A percentile compares a stretch with the other conserved stretches of the same genome.
phyloP scores from a whole-genome alignment of 2,113 vertebrate species.

The Clarias gariepinus region DNA sequence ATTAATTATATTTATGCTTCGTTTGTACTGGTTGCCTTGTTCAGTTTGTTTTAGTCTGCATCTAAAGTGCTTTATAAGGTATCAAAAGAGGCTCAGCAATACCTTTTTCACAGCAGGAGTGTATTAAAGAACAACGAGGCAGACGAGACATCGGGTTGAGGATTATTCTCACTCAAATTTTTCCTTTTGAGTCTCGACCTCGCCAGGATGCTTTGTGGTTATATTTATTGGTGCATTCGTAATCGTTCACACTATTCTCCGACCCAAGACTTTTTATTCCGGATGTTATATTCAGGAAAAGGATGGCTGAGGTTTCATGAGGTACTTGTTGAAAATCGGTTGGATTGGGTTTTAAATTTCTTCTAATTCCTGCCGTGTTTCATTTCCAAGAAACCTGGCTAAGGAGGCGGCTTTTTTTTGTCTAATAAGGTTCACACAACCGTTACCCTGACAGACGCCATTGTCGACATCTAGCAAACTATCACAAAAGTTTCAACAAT shows the following conservation, averaged over 20 bases:
- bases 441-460: background rate
- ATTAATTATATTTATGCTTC: slow-evolving; percentile 47
- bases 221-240: slow-evolving; percentile 38
- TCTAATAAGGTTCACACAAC: background rate
- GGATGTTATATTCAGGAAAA: background rate
- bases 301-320: background rate
- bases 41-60: slow-evolving; percentile 35
- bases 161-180: background rate
- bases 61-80: slow-evolving; percentile 48
- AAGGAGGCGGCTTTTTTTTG: background rate
- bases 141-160: slow-evolving; percentile 16
- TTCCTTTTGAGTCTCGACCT: background rate
- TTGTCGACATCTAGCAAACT: background rate
- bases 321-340: slow-evolving; percentile 14
- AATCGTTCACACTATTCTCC: slow-evolving; percentile 12
- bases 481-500: background rate
- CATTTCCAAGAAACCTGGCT: background rate
- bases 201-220: background rate
- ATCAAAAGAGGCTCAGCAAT: slow-evolving; percentile 45
- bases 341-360: background rate
- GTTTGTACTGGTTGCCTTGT: slow-evolving; percentile 46
- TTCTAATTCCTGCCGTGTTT: background rate
- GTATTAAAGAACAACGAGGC: slow-evolving; percentile 23
- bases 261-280: slow-evolving; percentile 5
- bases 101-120: slow-evolving; percentile 21